These are phyloP conservation scores for Microplitis demolitor DNA, from an alignment of 1,140 invertebrate species.

Conservation along the genomic window DNA sequence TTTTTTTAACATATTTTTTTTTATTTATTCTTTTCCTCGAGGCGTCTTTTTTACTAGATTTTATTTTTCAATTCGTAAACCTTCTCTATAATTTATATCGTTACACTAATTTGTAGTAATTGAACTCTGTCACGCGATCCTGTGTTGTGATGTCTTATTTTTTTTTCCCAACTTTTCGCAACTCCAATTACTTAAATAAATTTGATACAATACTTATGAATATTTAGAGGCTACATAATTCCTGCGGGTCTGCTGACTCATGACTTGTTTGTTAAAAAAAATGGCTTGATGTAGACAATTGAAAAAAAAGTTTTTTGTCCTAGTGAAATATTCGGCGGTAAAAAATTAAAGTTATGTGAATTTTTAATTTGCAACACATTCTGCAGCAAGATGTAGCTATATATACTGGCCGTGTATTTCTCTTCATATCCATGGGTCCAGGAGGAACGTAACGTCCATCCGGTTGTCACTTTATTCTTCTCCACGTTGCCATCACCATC, in stretches of 20 bases:
- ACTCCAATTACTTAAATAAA: neutral
- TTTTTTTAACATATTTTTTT: neutral
- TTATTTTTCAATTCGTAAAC: neutral
- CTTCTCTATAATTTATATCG: conserved; percentile 8
- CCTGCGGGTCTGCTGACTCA: neutral
- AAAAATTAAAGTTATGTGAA: no score
- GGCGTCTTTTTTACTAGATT: neutral
- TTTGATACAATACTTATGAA: neutral
- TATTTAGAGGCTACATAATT: neutral
- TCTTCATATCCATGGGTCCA: neutral
- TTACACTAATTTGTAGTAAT: conserved; percentile 6
- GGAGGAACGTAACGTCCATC: conserved; percentile 24
- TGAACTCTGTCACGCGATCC: neutral
- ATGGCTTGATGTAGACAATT: neutral
- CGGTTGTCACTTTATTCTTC: conserved; percentile 30
- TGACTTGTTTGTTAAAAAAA: neutral
- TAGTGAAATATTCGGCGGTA: no score
- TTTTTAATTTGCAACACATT: no score
- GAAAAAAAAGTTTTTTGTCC: neutral
- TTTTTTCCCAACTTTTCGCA: neutral
- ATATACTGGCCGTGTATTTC: neutral
- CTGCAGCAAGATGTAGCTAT: neutral
- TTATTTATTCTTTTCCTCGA: neutral
- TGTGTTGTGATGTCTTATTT: neutral
- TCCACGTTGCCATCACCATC: neutral